Evolutionary conservation across 1,140 invertebrate genomes (phyloP).

Genomic region (Eueides isabella): DNA sequence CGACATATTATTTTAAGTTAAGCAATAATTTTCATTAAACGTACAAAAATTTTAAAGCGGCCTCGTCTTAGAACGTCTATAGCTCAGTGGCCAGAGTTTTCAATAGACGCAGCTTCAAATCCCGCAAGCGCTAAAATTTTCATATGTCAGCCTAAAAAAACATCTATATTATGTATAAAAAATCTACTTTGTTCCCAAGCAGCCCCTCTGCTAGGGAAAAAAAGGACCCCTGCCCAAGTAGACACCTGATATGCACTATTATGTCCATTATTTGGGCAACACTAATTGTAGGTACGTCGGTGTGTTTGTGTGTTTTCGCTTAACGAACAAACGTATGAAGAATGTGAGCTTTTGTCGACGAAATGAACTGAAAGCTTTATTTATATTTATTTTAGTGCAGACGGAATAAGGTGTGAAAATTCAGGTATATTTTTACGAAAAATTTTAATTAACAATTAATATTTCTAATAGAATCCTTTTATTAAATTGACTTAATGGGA

Average conservation of each 20-base stretch:
- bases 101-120: too few relatives aligned
- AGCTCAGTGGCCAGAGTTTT: too few relatives aligned
- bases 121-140: too few relatives aligned
- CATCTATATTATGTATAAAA: not conserved
- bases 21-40: too few relatives aligned
- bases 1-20: too few relatives aligned
- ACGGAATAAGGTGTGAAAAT: not conserved
- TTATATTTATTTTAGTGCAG: slow-evolving; percentile 23
- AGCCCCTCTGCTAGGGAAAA: not conserved
- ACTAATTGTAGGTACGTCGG: slow-evolving; percentile 44
- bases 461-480: too few relatives aligned
- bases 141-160: too few relatives aligned
- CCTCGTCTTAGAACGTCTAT: too few relatives aligned
- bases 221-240: not conserved
- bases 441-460: not conserved
- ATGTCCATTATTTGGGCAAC: slow-evolving; percentile 52
- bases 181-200: too few relatives aligned
- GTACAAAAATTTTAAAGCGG: too few relatives aligned
- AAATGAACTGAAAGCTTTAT: slow-evolving; percentile 14
- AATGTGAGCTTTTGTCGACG: slow-evolving; percentile 20
- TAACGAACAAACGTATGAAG: slow-evolving; percentile 27
- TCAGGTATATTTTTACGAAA: not conserved
- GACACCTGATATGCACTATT: slow-evolving; percentile 52
- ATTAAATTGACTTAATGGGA: too few relatives aligned
- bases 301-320: slow-evolving; percentile 35